Evolutionary conservation across 1,140 invertebrate species (phyloP), one percentile per base, ranked within the genome.

Genomic region (Pseudomyrmex cubaensis): DNA sequence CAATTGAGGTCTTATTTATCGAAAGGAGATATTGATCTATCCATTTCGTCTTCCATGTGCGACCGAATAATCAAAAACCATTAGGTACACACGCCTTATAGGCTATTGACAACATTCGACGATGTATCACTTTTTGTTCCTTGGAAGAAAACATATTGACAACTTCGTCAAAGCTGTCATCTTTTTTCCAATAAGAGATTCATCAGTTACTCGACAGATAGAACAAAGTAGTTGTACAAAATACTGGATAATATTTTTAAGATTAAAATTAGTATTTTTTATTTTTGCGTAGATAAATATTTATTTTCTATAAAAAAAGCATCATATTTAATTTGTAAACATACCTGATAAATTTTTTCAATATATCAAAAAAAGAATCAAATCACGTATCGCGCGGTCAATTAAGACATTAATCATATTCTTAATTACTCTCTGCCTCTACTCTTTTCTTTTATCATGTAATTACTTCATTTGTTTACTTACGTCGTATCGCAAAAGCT

Each of bases 1-100:
- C 70, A 74, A 22, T 63, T 13, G 0, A 44, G 5, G 4, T 54
- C 22, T 66, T 75, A 50, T 25, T 74, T 83, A 64, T 76, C 82
- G 22, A 46, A 82, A 54, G 17, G 35, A 0, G 22, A 59, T 2
- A 5, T 57, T 69, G 25, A 25, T 83, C 44, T 50, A 35, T 1
- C 46, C 52, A 66, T 72, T 59, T 35, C 10, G 5, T 70, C 35
- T 52, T 10, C 5, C 15, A 56, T 15, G 5, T n/a, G 20, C 17
- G 44, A 13, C 46, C 25, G 10, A 67, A 56, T 64, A 70, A 75
- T 35, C 69, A 54, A 15, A 35, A 66, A 62, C 48, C 17, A 52
- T 57, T 35, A 67, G 48, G 4, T 35, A 56, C 50, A 17, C 35
- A 25, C 35, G 69, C 48, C 17, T 77, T 66, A 66, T 0, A 2